Base-by-base conservation (phyloP, 2,113 vertebrate genomes). In the Promerops cafer region DNA sequence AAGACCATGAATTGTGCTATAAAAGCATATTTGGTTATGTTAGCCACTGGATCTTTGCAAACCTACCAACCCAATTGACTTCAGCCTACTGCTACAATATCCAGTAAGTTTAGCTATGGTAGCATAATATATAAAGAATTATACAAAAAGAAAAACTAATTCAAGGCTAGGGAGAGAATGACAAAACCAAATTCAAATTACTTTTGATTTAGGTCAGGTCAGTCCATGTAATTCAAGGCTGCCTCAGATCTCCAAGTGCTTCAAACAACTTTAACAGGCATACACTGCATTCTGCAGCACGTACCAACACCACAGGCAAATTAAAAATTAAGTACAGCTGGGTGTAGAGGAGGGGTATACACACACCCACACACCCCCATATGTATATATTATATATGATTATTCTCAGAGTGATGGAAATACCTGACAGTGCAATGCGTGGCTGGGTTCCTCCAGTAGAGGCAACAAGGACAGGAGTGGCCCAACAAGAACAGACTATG, bases 291-390 rank as follows among this genome's bases (percentile, higher is more conserved):
- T 56, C 49, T 76, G 35, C 31, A 71, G 39, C n/a, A 23, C 0
- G 0, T 17, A 18, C 17, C 30, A 77, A 35, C 23, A 27, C 52
- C 31, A 44, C 21, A 26, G 61, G 30, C 17, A 52, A 87, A 78
- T n/a, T 37, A 66, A 66, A 77, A 83, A 71, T 30, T 4, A 87
- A 40, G 3, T 27, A n/a, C 18, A 85, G 4, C 8, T 52, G 8
- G 33, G 9, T 2, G 1, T 30, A 60, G 31, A 64, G 40, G 7
- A 92, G 30, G 3, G 10, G 1, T 33, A 37, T 16, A 8, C 20
- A 47, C 17, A 63, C 6, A 31, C 3, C 20, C 30, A 2, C 21
- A 30, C 3, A 13, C 7, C 2, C 4, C 1, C 33, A 33, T 3
- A 22, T 2, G 9, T 35, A n/a, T 42, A 14, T 12, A 39, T 2